Percentiles rank a stretch among this genome's conserved stretches.
These are phyloP conservation scores for Ceratitis capitata DNA, from an alignment of 1,140 invertebrate species.

Conservation along the genomic window DNA sequence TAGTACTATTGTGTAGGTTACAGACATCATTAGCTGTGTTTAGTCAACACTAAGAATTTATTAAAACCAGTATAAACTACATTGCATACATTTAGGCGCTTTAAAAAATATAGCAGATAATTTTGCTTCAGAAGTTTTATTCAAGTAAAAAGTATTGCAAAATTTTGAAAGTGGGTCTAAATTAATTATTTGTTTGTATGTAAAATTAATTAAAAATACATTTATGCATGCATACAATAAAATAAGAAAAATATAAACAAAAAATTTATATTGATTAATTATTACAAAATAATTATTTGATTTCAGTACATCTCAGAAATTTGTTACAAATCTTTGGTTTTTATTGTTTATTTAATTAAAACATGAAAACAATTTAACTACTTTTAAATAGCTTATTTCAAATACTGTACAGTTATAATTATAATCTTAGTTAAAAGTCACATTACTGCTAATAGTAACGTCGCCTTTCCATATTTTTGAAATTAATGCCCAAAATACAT, in stretches of 20 bases:
- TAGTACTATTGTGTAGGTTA: neutral
- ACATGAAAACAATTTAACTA: neutral
- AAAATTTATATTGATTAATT: too few species aligned
- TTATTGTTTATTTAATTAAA: neutral
- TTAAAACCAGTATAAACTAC: neutral
- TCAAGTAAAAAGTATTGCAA: too few species aligned
- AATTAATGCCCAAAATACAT: constrained; percentile 55
- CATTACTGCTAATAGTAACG: neutral
- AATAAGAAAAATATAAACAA: too few species aligned
- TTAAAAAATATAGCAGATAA: too few species aligned
- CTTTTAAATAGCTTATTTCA: neutral
- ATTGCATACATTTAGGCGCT: neutral
- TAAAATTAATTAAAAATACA: too few species aligned
- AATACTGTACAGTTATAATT: neutral
- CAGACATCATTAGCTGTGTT: neutral
- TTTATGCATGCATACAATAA: too few species aligned
- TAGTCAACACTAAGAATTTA: neutral
- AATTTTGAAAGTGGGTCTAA: too few species aligned
- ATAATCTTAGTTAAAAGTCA: neutral
- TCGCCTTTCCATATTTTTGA: constrained; percentile 51
- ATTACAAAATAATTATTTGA: too few species aligned
- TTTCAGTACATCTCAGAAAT: too few species aligned
- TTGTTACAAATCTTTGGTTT: too few species aligned
- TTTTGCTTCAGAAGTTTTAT: too few species aligned
- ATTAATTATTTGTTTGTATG: too few species aligned